Evolutionary conservation across 2,888 invertebrate genomes (phyloP), one percentile per base, ranked within the genome.

Genomic region (Oscheius sp.): DNA sequence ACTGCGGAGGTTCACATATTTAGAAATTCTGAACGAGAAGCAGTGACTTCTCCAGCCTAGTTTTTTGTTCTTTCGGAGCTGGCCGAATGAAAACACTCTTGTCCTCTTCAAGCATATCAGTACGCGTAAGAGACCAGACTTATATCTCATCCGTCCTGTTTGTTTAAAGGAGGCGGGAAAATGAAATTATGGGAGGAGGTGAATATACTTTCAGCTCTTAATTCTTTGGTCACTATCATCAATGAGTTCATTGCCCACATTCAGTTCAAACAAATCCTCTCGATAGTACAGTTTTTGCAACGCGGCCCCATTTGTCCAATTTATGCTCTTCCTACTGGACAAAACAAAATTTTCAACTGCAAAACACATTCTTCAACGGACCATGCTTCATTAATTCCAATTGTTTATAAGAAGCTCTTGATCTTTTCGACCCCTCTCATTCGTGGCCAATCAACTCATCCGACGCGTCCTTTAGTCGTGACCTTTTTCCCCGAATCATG

Each of bases 81-180:
- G 29, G 7, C 4, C 53, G 3, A 32, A 58, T 21, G 32, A 58
- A 58, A 32, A 13, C 58, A 32, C 32, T 33, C 21, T n/a, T 29
- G 32, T 3, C 29, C 32, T 58, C 29, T 2, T 33, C 33, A 32
- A 58, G 32, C 3, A 58, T 58, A 58, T 32, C 58, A 58, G 42
- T 58, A 33, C 2, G 35, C 5, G 35, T 32, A 58, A 58, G 32
- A 42, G 42, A 21, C 11, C 9, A 63, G 29, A 63, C 63, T 63
- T 21, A 47, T 48, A 48, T 63, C 62, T 42, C 42, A 32, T 21
- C 63, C 47, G n/a, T 63, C n/a, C 48, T 63, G 63, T 63, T 63
- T 63, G 63, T 63, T 32, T n/a, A 63, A 63, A 63, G 63, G 48
- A 37, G 63, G 48, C 48, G 63, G 63, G 48, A 37, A 42, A 63